Conservation (phyloP, 2,797 vertebrate species). For the Sebastes oblongus region DNA sequence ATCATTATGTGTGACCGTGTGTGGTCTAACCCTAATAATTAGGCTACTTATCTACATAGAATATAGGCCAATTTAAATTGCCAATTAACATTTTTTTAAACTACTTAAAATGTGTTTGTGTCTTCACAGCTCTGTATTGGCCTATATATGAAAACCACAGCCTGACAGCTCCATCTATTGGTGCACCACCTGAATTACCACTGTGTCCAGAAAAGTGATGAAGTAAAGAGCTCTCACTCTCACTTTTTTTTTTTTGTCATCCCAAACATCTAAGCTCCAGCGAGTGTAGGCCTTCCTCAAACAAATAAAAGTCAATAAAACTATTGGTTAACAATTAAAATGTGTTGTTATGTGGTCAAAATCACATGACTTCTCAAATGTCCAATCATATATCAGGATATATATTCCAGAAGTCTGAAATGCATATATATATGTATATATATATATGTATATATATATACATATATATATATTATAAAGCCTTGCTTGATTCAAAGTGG, state of each 20-base stretch:
- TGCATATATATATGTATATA: too few relatives aligned
- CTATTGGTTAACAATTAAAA: too few relatives aligned
- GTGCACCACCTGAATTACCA: neutral
- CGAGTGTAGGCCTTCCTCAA: too few relatives aligned
- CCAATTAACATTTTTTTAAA: neutral
- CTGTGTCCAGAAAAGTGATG: neutral
- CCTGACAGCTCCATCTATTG: constrained; percentile 40
- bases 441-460: too few relatives aligned
- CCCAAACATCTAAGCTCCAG: neutral
- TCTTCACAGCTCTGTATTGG: neutral
- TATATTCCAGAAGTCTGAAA: too few relatives aligned
- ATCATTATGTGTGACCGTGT: neutral
- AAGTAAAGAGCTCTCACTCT: neutral
- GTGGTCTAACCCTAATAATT: neutral
- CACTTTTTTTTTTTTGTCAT: neutral
- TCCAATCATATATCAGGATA: too few relatives aligned
- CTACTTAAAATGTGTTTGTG: neutral
- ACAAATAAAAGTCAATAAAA: too few relatives aligned
- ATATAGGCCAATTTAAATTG: neutral
- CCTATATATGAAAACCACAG: neutral
- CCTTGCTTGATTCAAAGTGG: too few relatives aligned
- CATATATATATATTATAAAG: too few relatives aligned
- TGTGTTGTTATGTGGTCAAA: too few relatives aligned
- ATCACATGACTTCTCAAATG: too few relatives aligned
- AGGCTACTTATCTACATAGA: neutral